Evolutionary conservation across 2,113 vertebrate genomes (phyloP), one percentile per base, ranked within the genome.

Genomic region (Daphoenositta chrysoptera): DNA sequence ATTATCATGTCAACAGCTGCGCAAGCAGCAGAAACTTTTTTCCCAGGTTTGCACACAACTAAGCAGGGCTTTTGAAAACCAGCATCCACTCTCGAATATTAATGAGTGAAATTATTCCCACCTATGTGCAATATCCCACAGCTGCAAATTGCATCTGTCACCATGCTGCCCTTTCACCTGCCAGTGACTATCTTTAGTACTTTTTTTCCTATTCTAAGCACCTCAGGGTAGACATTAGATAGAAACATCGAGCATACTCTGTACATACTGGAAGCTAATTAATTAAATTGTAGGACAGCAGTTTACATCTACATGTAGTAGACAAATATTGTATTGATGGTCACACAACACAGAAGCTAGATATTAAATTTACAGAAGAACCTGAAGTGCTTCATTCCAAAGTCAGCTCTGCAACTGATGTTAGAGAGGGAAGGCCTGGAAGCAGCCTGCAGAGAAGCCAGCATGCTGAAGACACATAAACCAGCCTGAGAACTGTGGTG

Each of bases 401-500:
- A 54, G 60, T 42, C 80, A 77, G 58, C 68, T 92, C 78, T 86
- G 83, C 71, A 42, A 47, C 28, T 0, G 0, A 2, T 24, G 21
- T 50, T 53, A 30, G 18, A 42, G 76, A 75, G 64, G 37, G 33
- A 78, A 26, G 31, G 66, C 45, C 70, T 90, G 37, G 51, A 54
- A 83, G 27, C 1, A 37, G 76, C 35, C 54, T 7, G 3, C 1
- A 8, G 42, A 63, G 58, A 79, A 93, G 63, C 26, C 87, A 80
- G 75, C n/a, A 2, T 35, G 48, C 63, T 90, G 23, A n/a, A 75
- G 3, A 3, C 63, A 69, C 28, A 8, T 19, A 61, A 80, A 22
- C 20, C 66, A 73, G 71, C 90, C 68, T 44, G 60, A 86, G 76
- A 94, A 73, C 88, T 89, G 86, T 89, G 88, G 79, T 83, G 90